Conservation (phyloP, 2,888 invertebrate species). For the Nemapogon koenigi region DNA sequence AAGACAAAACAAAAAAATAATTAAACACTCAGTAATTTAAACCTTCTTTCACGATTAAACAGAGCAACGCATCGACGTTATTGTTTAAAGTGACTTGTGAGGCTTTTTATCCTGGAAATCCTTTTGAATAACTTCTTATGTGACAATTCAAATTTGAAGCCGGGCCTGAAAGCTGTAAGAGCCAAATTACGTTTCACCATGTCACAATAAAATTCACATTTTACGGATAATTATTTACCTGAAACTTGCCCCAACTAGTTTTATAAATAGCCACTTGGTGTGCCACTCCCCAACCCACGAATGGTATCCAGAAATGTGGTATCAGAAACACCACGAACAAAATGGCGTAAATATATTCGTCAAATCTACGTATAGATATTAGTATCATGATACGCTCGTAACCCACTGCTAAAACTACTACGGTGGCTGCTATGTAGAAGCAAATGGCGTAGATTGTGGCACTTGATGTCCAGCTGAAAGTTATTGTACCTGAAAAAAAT, state of each 20-base stretch:
- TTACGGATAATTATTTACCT: too few relatives aligned
- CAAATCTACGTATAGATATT: slow-evolving; percentile 67
- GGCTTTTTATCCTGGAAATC: too few relatives aligned
- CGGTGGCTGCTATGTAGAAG: slow-evolving; percentile 66
- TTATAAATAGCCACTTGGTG: slow-evolving; percentile 73
- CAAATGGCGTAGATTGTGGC: slow-evolving; percentile 71
- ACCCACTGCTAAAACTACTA: slow-evolving; percentile 66
- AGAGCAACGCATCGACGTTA: background rate
- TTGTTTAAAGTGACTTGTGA: too few relatives aligned
- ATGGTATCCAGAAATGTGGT: slow-evolving; percentile 75
- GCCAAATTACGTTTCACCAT: background rate
- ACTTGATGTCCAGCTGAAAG: slow-evolving; percentile 68
- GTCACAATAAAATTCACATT: slow-evolving; percentile 16
- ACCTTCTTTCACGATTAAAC: background rate
- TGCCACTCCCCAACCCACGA: slow-evolving; percentile 74
- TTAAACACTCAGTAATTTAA: too few relatives aligned
- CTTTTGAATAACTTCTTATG: too few relatives aligned
- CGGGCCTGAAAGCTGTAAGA: too few relatives aligned
- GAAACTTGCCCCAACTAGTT: slow-evolving; percentile 72
- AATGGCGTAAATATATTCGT: slow-evolving; percentile 74
- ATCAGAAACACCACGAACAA: slow-evolving; percentile 70
- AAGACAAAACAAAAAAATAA: too few relatives aligned
- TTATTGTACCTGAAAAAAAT: slow-evolving; percentile 50
- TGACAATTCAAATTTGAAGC: too few relatives aligned
- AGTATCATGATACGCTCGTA: slow-evolving; percentile 68